Conservation (phyloP, 1,140 invertebrate genomes). For the Cyphomyrmex costatus region DNA sequence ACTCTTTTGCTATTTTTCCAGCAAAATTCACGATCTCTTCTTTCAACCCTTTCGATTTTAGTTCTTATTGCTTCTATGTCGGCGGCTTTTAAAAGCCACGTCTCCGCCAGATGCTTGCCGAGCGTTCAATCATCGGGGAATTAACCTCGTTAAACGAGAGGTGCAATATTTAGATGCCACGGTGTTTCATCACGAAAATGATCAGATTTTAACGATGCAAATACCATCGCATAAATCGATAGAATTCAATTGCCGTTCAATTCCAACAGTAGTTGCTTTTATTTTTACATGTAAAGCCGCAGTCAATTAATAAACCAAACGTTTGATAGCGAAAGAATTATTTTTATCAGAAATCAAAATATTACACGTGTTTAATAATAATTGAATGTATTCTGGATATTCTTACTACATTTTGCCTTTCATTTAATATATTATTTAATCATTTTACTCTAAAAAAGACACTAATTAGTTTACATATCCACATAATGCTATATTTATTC, state of each 20-base stretch:
- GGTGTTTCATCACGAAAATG: constrained; percentile 35
- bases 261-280: constrained; percentile 1
- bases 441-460: background rate
- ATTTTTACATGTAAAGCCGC: constrained; percentile 6
- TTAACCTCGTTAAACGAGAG: constrained; percentile 57
- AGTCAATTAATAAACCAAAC: constrained; percentile 28
- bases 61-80: background rate
- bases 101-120: constrained; percentile 40
- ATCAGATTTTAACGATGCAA: constrained; percentile 43
- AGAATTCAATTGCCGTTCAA: constrained; percentile 27
- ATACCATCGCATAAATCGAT: background rate
- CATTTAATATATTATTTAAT: background rate
- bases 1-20: constrained; percentile 1
- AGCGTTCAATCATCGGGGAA: constrained; percentile 48
- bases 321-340: constrained; percentile 17
- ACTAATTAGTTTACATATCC: background rate
- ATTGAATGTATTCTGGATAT: constrained; percentile 13
- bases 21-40: background rate
- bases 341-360: background rate
- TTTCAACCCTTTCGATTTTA: background rate
- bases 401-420: background rate
- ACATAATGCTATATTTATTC: background rate
- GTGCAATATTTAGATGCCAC: constrained; percentile 41
- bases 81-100: constrained; percentile 37
- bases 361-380: background rate